phyloP scores from a whole-genome alignment of 2,113 vertebrate genomes.

The Pedetes capensis region DNA sequence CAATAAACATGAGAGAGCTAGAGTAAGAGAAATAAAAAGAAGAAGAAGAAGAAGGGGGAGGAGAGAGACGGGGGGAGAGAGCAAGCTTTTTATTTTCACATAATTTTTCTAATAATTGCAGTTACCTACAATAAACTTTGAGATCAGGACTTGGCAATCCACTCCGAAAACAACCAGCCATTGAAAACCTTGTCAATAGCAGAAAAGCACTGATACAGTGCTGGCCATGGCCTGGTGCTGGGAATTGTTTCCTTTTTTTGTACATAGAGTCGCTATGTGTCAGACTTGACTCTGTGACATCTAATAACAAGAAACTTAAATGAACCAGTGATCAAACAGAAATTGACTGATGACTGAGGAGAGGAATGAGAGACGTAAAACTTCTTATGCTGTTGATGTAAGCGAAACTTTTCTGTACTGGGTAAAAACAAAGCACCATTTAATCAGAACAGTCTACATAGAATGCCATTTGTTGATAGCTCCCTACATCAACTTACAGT shows the following conservation, averaged over 20 bases:
- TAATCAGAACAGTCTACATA: neutral
- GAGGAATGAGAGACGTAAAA: neutral
- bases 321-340: neutral
- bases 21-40: neutral
- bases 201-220: too few relatives aligned
- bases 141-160: too few relatives aligned
- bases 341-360: neutral
- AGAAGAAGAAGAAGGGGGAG: too few relatives aligned
- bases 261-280: too few relatives aligned
- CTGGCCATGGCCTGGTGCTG: too few relatives aligned
- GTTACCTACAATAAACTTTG: too few relatives aligned
- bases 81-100: too few relatives aligned
- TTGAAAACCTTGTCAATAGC: too few relatives aligned
- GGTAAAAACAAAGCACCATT: neutral
- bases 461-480: neutral
- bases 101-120: conserved; percentile 10
- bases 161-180: too few relatives aligned
- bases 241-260: too few relatives aligned
- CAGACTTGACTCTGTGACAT: too few relatives aligned
- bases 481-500: neutral
- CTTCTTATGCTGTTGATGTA: neutral
- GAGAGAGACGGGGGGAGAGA: too few relatives aligned
- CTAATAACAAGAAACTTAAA: neutral
- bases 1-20: neutral
- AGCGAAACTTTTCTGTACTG: neutral